Conservation (phyloP, 2,888 invertebrate genomes). For the Pollenia angustigena region DNA sequence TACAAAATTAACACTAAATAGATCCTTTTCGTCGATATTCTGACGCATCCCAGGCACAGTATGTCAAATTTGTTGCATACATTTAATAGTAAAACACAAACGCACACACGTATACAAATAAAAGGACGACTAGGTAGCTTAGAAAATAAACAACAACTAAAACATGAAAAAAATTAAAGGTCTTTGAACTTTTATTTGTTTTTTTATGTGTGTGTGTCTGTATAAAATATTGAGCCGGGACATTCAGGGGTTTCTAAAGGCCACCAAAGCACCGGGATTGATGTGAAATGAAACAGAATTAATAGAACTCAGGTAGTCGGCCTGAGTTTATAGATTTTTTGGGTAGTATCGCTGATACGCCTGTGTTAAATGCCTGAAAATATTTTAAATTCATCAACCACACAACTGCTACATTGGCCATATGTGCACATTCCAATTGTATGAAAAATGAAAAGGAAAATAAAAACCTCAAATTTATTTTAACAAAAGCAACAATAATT, state of each 20-base stretch:
- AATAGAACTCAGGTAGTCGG: slow-evolving; percentile 64
- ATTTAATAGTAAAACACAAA: slow-evolving; percentile 1
- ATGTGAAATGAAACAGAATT: slow-evolving; percentile 34
- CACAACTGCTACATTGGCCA: slow-evolving; percentile 70
- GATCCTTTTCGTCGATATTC: slow-evolving; percentile 20
- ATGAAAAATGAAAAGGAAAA: slow-evolving; percentile 27
- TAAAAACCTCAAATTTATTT: slow-evolving; percentile 56
- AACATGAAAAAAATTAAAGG: slow-evolving; percentile 43
- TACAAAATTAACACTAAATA: slow-evolving; percentile 25
- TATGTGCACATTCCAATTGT: slow-evolving; percentile 68
- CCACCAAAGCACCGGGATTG: slow-evolving; percentile 26
- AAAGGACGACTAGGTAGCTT: not conserved
- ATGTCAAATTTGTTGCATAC: slow-evolving; percentile 69
- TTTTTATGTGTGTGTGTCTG: not conserved
- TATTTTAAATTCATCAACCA: slow-evolving; percentile 50
- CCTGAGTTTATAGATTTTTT: slow-evolving; percentile 19
- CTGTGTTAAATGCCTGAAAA: slow-evolving; percentile 10
- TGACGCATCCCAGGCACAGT: slow-evolving; percentile 51
- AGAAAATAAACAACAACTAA: not conserved
- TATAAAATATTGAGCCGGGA: slow-evolving; percentile 42
- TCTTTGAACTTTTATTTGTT: slow-evolving; percentile 66
- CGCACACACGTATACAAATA: not conserved
- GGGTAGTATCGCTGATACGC: slow-evolving; percentile 11
- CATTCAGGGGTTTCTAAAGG: slow-evolving; percentile 60
- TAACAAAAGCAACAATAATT: slow-evolving; percentile 34